Evolutionary conservation across 2,888 invertebrate genomes (phyloP), one percentile per base, ranked within the genome.

Genomic region (Synanthedon tipuliformis): DNA sequence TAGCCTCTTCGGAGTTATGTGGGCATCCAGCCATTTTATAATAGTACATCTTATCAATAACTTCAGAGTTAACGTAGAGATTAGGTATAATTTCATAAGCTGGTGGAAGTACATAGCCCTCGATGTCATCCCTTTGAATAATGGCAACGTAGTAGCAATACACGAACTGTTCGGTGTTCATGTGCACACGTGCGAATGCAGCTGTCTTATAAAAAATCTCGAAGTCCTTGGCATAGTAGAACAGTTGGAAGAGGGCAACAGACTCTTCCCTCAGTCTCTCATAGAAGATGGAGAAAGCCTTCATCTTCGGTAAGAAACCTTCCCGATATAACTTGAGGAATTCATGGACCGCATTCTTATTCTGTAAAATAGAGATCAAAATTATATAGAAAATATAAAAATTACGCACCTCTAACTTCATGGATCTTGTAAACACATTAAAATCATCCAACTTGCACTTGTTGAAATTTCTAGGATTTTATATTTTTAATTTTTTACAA

Each of bases 71-170:
- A 58, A 90, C 88, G 83, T 90, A 93, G 60, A 89, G 87, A 68
- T 91, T 87, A 0, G 93, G 93, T 61, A 88, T 81, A 40, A 92
- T 78, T 82, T 93, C 93, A 64, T 92, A 92, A n/a, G 90, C 83
- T 2, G 92, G 90, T 2, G 93, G 93, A 41, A 92, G 63, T 15
- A 89, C 88, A 40, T 92, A 71, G 53, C 88, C 87, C 51, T 78
- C 74, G 53, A 89, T 85, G 61, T 92, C 92, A 2, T 79, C 63
- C 51, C 91, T 90, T 62, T 91, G 90, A 18, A 89, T 65, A 7
- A 89, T 70, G 45, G 91, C 91, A 11, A 90, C 84, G 61, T 89
- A 88, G 66, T 90, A 81, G 4, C 90, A 83, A 65, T 92, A 92
- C 4, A 89, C 68, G 77, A 91, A 93, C 67, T 90, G 80, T 51